Evolutionary conservation across 2,797 vertebrate genomes (phyloP).

Genomic region (Mus spretus): DNA sequence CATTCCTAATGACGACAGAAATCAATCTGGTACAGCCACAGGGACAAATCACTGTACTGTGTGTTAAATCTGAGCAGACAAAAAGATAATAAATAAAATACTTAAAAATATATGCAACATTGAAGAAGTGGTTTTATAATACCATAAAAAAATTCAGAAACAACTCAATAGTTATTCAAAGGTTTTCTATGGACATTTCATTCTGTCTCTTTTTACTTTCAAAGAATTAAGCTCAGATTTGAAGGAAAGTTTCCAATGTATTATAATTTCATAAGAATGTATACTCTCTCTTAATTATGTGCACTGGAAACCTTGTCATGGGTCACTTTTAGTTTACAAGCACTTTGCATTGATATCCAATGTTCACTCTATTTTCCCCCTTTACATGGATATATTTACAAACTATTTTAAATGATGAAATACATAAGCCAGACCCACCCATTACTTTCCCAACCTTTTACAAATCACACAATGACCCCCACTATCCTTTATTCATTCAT

Average conservation of each 20-base stretch:
- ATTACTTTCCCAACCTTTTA: not conserved
- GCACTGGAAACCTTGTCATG: not conserved
- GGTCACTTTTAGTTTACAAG: not conserved
- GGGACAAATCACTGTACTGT: constrained; percentile 46
- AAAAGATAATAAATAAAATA: constrained; percentile 27
- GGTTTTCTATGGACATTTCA: not conserved
- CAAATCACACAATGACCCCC: not conserved
- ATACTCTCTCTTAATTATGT: not conserved
- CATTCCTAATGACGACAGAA: constrained; percentile 71
- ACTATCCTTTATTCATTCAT: not conserved
- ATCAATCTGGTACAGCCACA: constrained; percentile 29
- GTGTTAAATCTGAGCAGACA: constrained; percentile 45
- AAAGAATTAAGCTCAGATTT: constrained; percentile 20
- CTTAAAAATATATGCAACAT: constrained; percentile 37
- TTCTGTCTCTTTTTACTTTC: constrained; percentile 36
- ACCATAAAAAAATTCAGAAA: not conserved
- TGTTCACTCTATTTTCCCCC: not conserved
- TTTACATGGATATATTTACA: not conserved
- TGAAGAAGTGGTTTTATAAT: not conserved
- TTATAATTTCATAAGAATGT: not conserved
- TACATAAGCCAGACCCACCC: not conserved
- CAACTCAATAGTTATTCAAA: not conserved
- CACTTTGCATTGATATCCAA: not conserved
- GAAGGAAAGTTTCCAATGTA: not conserved
- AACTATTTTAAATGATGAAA: constrained; percentile 1